Conservation (phyloP, 2,888 invertebrate genomes). For the Esperia sulphurella region DNA sequence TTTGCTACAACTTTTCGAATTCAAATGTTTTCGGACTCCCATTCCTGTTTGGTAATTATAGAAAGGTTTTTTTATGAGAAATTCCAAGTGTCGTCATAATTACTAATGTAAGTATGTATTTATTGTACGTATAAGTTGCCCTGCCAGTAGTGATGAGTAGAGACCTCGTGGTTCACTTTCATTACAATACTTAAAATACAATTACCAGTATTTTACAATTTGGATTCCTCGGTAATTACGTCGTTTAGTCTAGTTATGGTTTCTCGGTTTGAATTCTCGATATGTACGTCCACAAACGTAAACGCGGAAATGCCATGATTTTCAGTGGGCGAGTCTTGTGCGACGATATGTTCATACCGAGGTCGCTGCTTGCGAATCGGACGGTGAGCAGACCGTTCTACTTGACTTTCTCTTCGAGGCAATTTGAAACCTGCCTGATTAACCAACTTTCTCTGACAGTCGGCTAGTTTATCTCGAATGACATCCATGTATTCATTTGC, state of each 20-base stretch:
- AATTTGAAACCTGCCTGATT: constrained; percentile 60
- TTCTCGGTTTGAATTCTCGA: constrained; percentile 29
- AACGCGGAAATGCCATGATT: constrained; percentile 42
- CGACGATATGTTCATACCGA: constrained; percentile 49
- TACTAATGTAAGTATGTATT: too few species aligned
- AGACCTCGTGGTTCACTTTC: too few species aligned
- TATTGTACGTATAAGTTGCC: too few species aligned
- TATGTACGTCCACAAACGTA: constrained; percentile 62
- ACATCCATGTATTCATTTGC: constrained; percentile 76
- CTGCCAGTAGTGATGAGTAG: too few species aligned
- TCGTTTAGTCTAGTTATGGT: constrained; percentile 18
- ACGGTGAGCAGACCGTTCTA: constrained; percentile 35
- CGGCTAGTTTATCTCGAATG: constrained; percentile 73
- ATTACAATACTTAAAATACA: too few species aligned
- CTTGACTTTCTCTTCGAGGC: constrained; percentile 51
- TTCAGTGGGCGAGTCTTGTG: constrained; percentile 56
- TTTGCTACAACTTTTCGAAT: too few species aligned
- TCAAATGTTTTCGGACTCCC: too few species aligned
- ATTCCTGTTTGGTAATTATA: too few species aligned
- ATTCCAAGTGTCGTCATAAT: too few species aligned
- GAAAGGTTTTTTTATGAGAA: too few species aligned
- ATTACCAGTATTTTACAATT: constrained; percentile 35
- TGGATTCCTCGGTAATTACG: constrained; percentile 54
- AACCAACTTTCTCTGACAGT: constrained; percentile 63
- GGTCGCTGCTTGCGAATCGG: constrained; percentile 46